Base-by-base conservation (phyloP, 1,140 invertebrate genomes). In the Drosophila pectinifera region DNA sequence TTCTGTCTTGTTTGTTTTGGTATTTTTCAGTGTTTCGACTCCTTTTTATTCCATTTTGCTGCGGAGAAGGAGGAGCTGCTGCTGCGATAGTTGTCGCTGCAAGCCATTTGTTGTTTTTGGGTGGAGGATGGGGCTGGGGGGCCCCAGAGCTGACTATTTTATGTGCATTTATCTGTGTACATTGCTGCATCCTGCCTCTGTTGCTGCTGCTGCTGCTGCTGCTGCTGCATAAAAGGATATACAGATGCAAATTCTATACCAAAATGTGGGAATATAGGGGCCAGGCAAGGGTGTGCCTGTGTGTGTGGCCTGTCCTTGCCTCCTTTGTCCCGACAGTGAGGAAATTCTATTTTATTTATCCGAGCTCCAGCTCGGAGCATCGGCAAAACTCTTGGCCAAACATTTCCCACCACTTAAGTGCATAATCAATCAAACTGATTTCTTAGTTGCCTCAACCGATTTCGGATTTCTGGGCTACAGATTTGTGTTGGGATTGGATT, bases 401-500 rank as follows among this genome's bases (percentile, higher is more conserved):
- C 68, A 70, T 70, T 67, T 68, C 63, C 70, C 69, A 67, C 68
- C 82, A 83, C 83, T 90, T 90, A 90, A 90, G 84, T 90, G 86
- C 69, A 82, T 90, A 90, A 90, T 90, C 86, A 90, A 90, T 90
- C 86, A 90, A 82, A 78, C 82, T 90, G 82, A 90, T 86, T 82
- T 90, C 74, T 70, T 31, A 68, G 67, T 77, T 73, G 72, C 65
- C 68, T 70, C 65, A 70, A 70, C 68, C 64, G 67, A 70, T 69
- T 70, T 69, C 22, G 28, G 63, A 69, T 69, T 70, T 86, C 61
- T 57, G 18, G 67, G 51, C 55, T 31, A 43, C 39, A 46, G 39
- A 67, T 65, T 65, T 65, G 56, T 65, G 56, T 48, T n/a, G 16
- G 42, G 10, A 67, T 65, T 51, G 59, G 45, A 65, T 65, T 67